Base-by-base conservation (phyloP, 2,797 vertebrate species). In the Pangasius macronema region DNA sequence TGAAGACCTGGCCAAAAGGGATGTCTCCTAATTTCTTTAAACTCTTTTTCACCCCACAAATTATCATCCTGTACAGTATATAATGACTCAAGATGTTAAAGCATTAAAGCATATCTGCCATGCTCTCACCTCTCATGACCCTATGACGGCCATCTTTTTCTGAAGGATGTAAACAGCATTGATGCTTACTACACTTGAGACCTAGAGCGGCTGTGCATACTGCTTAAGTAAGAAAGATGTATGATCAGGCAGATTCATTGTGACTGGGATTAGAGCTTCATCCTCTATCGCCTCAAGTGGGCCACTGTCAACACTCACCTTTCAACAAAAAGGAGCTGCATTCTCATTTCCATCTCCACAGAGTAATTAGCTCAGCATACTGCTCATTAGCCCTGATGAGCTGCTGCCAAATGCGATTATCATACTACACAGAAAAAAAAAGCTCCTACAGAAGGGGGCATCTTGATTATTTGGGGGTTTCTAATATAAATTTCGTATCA, bases 341-440 rank as follows among this genome's bases (percentile, higher is more conserved):
- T 85, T 68, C 87, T 89, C 86, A 88, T 89, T 86, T 84, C 36
- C 81, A 87, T 89, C 84, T 88, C 70, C 85, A 84, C 67, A 83
- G 82, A 89, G 91, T 53, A 72, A 84, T 90, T 89, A 89, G 68
- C 86, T 90, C 85, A 63, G 86, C 77, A 86, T 55, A 87, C 77
- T 86, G 61, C 75, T 87, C 83, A 46, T 90, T 77, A 87, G 76
- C 33, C 24, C 79, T 80, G 90, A 88, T 77, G 84, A 85, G 82
- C 67, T 87, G 57, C 83, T 87, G 85, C 88, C 59, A 87, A 88
- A 88, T 73, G 85, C 83, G 84, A 88, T 85, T 79, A 84, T 84
- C 76, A 85, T 86, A 83, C 79, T 76, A 72, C 49, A 82, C 70
- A 77, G 59, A 70, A 49, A 51, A 82, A 80, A 81, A 84, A 85